Base-by-base conservation (phyloP, 2,797 vertebrate species). In the Channallabes apus region DNA sequence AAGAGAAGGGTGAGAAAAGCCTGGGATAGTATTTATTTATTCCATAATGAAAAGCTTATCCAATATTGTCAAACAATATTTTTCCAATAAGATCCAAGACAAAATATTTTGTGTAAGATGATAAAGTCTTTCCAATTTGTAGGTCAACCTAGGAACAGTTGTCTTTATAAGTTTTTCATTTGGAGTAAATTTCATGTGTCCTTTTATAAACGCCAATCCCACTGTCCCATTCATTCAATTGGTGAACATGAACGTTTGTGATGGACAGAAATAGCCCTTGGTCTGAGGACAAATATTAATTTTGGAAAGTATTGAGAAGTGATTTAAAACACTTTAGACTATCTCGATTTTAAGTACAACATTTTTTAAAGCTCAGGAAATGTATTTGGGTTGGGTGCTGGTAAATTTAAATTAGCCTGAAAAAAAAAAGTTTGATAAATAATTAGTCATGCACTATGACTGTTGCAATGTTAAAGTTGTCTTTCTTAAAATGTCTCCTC, bases 1-100 rank as follows among this genome's bases (percentile, higher is more conserved):
- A 51, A 83, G 20, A 56, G 29, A 61, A 78, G 56, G 41, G 58
- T 62, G 22, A 79, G 58, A 62, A 79, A 79, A 79, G 58, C 32
- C 12, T 78, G 18, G 76, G 76, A 12, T 24, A n/a, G 24, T 22
- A 61, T 78, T 61, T 62, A 17, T 22, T 78, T 79, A 59, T 59
- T 59, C 29, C 12, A 35, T 77, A 22, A 38, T 79, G 32, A 62
- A 62, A 18, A 41, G 11, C 22, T 79, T 61, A 78, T 79, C 20
- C 35, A 79, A 79, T 79, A n/a, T 38, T 41, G 12, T 79, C 3
- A 62, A 79, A 79, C 18, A 62, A 41, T 79, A 62, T 62, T 59
- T 79, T 58, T 38, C 18, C 12, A 62, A 41, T 58, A 38, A 17
- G 35, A 24, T 24, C 35, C 58, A 17, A 41, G 32, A 38, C 35